phyloP scores from a whole-genome alignment of 2,888 invertebrate species.

The Anoplius nigerrimus region DNA sequence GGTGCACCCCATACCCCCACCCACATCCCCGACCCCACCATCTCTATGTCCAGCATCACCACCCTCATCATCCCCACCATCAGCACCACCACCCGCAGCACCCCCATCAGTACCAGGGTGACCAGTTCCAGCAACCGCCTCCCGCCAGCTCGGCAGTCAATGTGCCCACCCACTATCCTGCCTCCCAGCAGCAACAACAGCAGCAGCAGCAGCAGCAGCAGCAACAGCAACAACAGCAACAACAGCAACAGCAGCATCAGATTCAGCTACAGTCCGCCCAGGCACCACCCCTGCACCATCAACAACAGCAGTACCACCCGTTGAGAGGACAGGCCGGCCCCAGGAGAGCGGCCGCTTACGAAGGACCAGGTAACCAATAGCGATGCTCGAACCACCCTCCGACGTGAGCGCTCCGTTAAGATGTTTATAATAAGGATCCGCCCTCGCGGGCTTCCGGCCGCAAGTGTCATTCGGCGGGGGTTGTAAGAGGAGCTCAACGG shows the following conservation, averaged over 20 bases:
- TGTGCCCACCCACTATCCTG: constrained; percentile 43
- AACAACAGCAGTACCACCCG: constrained; percentile 60
- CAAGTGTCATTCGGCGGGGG: no score
- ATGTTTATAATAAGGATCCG: no score
- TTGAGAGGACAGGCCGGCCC: constrained; percentile 45
- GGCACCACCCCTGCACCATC: constrained; percentile 61
- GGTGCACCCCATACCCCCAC: constrained; percentile 61
- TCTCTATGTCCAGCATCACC: constrained; percentile 44
- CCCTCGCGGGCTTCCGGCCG: no score
- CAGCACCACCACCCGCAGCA: constrained; percentile 38
- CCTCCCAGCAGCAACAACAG: constrained; percentile 31
- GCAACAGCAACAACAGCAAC: constrained; percentile 37
- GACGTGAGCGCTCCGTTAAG: no score
- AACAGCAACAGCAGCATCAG: constrained; percentile 44
- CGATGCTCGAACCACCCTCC: not conserved
- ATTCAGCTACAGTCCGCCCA: constrained; percentile 59
- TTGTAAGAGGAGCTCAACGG: no score
- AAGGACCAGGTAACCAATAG: constrained; percentile 55
- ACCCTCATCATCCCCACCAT: constrained; percentile 47
- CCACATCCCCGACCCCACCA: constrained; percentile 47
- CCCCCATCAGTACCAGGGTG: constrained; percentile 30
- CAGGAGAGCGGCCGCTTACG: constrained; percentile 49
- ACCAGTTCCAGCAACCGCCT: constrained; percentile 33
- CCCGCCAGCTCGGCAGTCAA: constrained; percentile 21
- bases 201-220: constrained; percentile 42